These are phyloP conservation scores for Exephanes ischioxanthus DNA, from an alignment of 2,888 invertebrate species.

Conservation along the genomic window DNA sequence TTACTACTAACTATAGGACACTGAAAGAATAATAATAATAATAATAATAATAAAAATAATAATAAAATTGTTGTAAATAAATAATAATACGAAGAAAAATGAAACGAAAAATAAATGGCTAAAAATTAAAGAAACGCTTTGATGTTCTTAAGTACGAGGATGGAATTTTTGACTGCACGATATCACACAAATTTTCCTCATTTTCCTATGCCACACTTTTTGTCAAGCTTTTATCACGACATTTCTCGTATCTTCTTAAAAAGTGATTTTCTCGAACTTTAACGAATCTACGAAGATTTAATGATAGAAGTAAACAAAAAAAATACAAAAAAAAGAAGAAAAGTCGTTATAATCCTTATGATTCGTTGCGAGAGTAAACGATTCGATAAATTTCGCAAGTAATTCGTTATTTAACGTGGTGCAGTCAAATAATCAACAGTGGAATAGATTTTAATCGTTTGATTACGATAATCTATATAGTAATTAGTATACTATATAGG, in stretches of 20 bases:
- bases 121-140: slow-evolving; percentile 78
- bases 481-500: slow-evolving; percentile 64
- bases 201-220: slow-evolving; percentile 61
- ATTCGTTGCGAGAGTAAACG: slow-evolving; percentile 20
- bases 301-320: neutral
- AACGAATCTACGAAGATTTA: slow-evolving; percentile 4
- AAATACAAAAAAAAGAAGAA: neutral
- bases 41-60: slow-evolving; percentile 65
- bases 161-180: slow-evolving; percentile 74
- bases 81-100: slow-evolving; percentile 81
- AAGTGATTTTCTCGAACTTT: slow-evolving; percentile 21
- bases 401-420: slow-evolving; percentile 35
- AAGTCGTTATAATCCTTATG: neutral
- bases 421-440: slow-evolving; percentile 53
- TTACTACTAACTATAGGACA: slow-evolving; percentile 76
- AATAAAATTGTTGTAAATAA: slow-evolving; percentile 81
- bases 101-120: slow-evolving; percentile 80
- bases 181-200: slow-evolving; percentile 70
- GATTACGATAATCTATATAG: slow-evolving; percentile 66
- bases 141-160: slow-evolving; percentile 82
- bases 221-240: slow-evolving; percentile 31
- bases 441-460: slow-evolving; percentile 58
- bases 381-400: slow-evolving; percentile 27
- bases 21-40: slow-evolving; percentile 70
- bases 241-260: slow-evolving; percentile 8